phyloP scores from a whole-genome alignment of 2,797 vertebrate species.

The Tarsius wallacei region DNA sequence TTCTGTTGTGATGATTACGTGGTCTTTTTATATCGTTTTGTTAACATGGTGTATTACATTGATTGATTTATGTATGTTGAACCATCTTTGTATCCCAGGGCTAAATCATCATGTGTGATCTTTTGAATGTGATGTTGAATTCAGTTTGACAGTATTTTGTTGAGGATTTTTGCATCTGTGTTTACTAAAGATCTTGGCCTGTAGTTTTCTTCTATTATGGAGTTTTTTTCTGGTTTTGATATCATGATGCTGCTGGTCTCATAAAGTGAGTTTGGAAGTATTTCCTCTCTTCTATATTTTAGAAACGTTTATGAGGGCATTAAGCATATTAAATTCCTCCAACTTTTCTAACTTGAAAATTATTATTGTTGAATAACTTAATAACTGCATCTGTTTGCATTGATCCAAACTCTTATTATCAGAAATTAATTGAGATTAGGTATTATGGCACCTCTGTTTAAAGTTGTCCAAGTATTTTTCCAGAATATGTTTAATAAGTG shows the following conservation, averaged over 20 bases:
- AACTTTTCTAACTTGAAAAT: not conserved
- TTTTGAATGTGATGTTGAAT: not conserved
- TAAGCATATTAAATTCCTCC: constrained; percentile 13
- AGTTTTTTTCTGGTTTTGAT: not conserved
- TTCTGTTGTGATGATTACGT: not conserved
- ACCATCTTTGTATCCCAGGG: not conserved
- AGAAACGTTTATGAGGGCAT: not conserved
- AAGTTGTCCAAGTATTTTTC: not conserved
- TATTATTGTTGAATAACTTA: not conserved
- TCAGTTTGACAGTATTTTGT: not conserved
- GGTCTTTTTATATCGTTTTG: not conserved
- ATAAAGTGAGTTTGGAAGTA: not conserved
- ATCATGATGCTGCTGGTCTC: not conserved
- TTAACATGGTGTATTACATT: not conserved
- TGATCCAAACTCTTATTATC: not conserved
- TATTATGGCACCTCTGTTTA: not conserved
- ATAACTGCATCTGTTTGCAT: not conserved
- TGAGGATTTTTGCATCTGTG: not conserved
- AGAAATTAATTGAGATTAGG: not conserved
- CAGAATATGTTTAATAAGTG: not conserved
- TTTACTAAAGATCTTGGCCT: not conserved
- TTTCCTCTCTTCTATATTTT: not conserved
- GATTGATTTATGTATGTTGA: not conserved
- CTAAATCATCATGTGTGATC: not conserved
- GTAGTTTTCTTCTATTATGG: not conserved